These are phyloP conservation scores for Cryptocheilus praepositus DNA, from an alignment of 2,888 invertebrate species.

Conservation along the genomic window DNA sequence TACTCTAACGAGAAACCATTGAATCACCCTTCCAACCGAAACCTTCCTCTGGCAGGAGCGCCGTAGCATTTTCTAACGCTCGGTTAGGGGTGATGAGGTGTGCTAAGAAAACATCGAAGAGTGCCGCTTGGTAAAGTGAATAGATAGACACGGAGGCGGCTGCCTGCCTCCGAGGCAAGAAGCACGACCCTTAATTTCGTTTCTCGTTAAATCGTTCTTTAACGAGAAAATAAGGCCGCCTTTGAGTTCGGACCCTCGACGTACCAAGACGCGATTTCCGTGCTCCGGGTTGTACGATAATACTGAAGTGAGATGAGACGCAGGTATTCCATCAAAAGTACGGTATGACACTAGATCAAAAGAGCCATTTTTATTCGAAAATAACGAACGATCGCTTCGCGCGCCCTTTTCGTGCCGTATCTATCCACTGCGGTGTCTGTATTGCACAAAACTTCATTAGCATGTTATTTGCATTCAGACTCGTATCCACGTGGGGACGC, in stretches of 20 bases:
- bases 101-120: constrained; percentile 44
- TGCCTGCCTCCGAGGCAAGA: constrained; percentile 32
- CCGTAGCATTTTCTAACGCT: constrained; percentile 23
- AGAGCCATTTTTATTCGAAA: constrained; percentile 28
- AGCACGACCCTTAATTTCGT: constrained; percentile 58
- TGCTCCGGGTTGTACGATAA: constrained; percentile 14
- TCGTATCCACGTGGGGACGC: no score
- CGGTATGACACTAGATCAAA: constrained; percentile 27
- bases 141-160: constrained; percentile 28
- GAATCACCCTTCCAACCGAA: constrained; percentile 47
- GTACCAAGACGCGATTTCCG: constrained; percentile 28
- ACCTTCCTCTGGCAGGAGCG: constrained; percentile 24
- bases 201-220: constrained; percentile 57
- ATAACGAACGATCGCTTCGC: constrained; percentile 12
- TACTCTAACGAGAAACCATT: constrained; percentile 54
- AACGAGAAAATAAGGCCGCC: constrained; percentile 54
- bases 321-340: constrained; percentile 6
- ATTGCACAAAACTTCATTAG: no score
- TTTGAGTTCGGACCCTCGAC: constrained; percentile 24
- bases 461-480: no score
- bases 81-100: constrained; percentile 44
- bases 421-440: no score
- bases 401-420: no score
- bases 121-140: constrained; percentile 27
- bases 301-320: constrained; percentile 14